Evolutionary conservation across 2,113 vertebrate genomes (phyloP).

Genomic region (Capreolus pygargus): DNA sequence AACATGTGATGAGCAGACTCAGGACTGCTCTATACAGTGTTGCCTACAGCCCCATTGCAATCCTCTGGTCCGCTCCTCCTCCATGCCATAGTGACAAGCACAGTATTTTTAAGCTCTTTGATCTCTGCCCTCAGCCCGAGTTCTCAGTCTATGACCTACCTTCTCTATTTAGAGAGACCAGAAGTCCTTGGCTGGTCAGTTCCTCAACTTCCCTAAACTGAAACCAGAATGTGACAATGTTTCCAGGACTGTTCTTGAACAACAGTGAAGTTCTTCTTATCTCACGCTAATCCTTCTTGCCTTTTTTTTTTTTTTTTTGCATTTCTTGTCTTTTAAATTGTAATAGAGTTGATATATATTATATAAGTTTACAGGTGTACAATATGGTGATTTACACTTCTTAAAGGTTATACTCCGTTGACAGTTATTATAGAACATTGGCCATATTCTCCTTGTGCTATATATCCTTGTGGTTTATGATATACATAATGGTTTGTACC

Average conservation of each 20-base stretch:
- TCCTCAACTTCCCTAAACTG: background rate
- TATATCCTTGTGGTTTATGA: background rate
- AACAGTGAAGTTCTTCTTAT: background rate
- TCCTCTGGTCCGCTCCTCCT: background rate
- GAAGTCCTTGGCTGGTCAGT: background rate
- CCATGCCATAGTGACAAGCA: background rate
- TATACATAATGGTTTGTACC: background rate
- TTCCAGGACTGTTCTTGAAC: background rate
- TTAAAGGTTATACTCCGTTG: background rate
- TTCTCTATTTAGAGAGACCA: background rate
- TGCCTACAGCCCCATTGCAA: accelerated
- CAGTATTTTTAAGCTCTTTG: background rate
- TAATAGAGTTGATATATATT: background rate
- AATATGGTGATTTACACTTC: background rate
- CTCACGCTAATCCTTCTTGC: background rate
- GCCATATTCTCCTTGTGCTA: background rate
- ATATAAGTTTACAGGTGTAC: background rate
- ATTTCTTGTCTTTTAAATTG: background rate
- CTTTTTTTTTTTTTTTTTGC: background rate
- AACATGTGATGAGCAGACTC: background rate
- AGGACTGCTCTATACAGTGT: accelerated
- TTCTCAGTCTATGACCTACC: background rate
- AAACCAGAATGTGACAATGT: background rate
- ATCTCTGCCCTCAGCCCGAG: background rate
- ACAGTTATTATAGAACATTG: background rate